Evolutionary conservation across 2,888 invertebrate species (phyloP).

Genomic region (Cryptocephalus moraei): DNA sequence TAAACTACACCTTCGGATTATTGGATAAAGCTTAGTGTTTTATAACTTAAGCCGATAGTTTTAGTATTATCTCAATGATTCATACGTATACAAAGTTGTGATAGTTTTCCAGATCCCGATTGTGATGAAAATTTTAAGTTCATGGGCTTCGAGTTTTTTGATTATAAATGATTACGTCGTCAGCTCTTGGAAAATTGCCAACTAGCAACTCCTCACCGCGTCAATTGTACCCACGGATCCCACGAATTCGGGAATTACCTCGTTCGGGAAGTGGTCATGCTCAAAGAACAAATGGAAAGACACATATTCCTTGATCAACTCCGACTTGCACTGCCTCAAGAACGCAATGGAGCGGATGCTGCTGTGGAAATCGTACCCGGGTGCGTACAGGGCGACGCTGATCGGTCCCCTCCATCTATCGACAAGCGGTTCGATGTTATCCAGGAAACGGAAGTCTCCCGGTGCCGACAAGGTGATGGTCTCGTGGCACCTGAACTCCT

Average conservation of each 20-base stretch:
- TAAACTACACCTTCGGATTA: no score
- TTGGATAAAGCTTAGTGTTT: no score
- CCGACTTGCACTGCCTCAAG: constrained; percentile 59
- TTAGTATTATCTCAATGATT: no score
- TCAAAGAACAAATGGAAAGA: constrained; percentile 82
- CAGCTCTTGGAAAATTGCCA: no score
- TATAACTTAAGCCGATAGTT: no score
- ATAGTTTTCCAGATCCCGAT: no score
- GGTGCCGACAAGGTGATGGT: constrained; percentile 20
- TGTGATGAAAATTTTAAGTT: no score
- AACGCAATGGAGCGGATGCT: constrained; percentile 68
- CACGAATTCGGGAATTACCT: constrained; percentile 3
- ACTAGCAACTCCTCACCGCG: no score
- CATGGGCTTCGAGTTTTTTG: no score
- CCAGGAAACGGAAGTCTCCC: constrained; percentile 55
- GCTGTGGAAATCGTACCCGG: constrained; percentile 65
- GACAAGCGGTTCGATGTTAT: constrained; percentile 70
- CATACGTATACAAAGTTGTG: no score
- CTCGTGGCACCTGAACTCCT: constrained; percentile 14
- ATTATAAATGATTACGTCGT: no score
- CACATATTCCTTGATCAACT: constrained; percentile 58
- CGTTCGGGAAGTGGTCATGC: constrained; percentile 63
- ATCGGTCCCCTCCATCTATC: constrained; percentile 72
- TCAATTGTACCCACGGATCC: no score
- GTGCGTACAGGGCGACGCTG: constrained; percentile 73